Evolutionary conservation across 2,888 invertebrate genomes (phyloP), one percentile per base, ranked within the genome.

Genomic region (Caenorhabditis virilis): DNA sequence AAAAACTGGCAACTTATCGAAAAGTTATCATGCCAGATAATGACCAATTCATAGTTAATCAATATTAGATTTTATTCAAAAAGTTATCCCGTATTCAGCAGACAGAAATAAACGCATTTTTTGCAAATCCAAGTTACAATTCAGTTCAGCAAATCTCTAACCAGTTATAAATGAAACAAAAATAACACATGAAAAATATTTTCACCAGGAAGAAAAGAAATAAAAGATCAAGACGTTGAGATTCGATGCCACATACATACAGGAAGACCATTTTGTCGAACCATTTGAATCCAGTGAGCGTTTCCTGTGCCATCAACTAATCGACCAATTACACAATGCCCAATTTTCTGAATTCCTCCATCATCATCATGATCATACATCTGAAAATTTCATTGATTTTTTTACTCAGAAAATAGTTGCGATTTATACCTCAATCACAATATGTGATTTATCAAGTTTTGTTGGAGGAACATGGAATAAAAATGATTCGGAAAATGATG

Each of bases 251-350:
- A 79, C 76, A 77, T 76, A 47, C 78, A 79, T 27, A 75, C 75
- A 11, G 79, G 79, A 6, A 72, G 62, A 20, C 78, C 77, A 49
- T 77, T 74, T 54, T 79, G 74, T 15, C 74, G 69, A 23, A 82
- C 67, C 82, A 82, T 82, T 51, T 82, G 81, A 23, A 74, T 58
- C 81, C 81, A 81, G 49, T 81, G 81, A 38, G 71, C 62, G 23
- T 69, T 70, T 25, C 79, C 81, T 15, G 74, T 67, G 25, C 72
- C 76, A 18, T 69, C 64, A 18, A 68, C 64, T 13, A 69, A 51
- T 11, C 75, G 63, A 0, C 80, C 80, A 41, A 80, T 75, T n/a
- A 76, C 72, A 57, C 79, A 80, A 45, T 76, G 74, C n/a, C 79
- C 80, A 6, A 77, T 58, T 27, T 69, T 69, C 22, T 69, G 41